Evolutionary conservation across 2,797 vertebrate genomes (phyloP), one percentile per base, ranked within the genome.

Genomic region (Eulemur albifrons): DNA sequence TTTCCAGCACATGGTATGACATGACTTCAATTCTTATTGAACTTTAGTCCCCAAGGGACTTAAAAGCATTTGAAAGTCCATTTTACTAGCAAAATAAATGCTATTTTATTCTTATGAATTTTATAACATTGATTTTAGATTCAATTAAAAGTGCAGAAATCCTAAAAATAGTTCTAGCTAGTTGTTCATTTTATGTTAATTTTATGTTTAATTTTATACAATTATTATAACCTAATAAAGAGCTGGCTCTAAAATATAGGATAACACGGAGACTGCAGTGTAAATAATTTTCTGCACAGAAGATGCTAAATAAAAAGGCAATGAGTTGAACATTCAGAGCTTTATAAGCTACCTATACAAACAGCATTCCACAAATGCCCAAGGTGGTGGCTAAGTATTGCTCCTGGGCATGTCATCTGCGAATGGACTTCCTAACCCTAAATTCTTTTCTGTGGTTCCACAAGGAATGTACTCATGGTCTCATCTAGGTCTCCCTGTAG

Each of bases 101-200:
- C 73, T 67, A 85, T 65, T 80, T 92, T 89, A 75, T 82, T 87
- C 35, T 89, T 85, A 25, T 75, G 25, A 6, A 30, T 45, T 96
- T 96, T 93, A 50, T n/a, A 81, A 80, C 27, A 40, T 23, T 50
- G n/a, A 65, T 67, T n/a, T 14, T 61, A 85, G 40, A 72, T 72
- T 88, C 96, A 95, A 95, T 96, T 96, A 94, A 97, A 96, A 96
- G 27, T 75, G 21, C 89, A 76, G 45, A 93, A 57, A 84, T 65
- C 38, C 40, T 86, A 65, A 81, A 93, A 67, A n/a, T 59, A 43
- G 61, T 82, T 76, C 40, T 89, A 85, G n/a, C 57, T 43, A 5
- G 6, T 73, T 80, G 48, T 90, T 90, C 35, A 84, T 88, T 90
- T 80, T 90, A 61, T 85, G 32, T 79, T 88, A 38, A 38, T 38